Evolutionary conservation across 2,797 vertebrate genomes (phyloP), one percentile per base, ranked within the genome.

Genomic region (Lutra lutra): DNA sequence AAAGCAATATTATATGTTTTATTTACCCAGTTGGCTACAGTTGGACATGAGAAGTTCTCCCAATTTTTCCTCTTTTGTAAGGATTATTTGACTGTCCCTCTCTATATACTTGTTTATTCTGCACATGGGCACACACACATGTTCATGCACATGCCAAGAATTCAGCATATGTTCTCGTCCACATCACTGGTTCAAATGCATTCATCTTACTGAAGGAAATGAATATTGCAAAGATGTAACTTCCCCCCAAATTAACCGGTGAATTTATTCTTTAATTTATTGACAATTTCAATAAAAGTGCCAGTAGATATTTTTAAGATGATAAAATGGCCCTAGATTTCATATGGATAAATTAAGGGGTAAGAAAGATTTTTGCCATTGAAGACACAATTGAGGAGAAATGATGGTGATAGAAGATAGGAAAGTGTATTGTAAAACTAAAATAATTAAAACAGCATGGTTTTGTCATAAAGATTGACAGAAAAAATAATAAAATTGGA

Each of bases 391-490:
- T 7, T 90, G 64, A 38, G 17, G 54, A 48, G 3, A 14, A 88
- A 90, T 72, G 21, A 5, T 68, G 20, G 25, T 73, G 11, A 66
- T 10, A 80, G 32, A 3, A 46, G 29, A 60, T 88, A 73, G 87
- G 82, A 89, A 97, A 96, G 92, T 88, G 87, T 46, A 58, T 84
- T 86, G 12, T 90, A 96, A 97, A 96, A 88, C 60, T 95, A 96
- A 90, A 94, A 72, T 92, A 82, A 88, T 89, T 98, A 87, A 98
- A 98, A 90, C 87, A 96, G 80, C 79, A 80, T 92, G 80, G 87
- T 93, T 96, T 96, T 94, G 27, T 86, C 83, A 60, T 78, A 88
- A 95, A 60, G 12, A 95, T 43, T 56, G 32, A 79, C 35, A 90
- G 32, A 66, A 64, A 86, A 60, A 94, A 95, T 40, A 92, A 58